Base-by-base conservation (phyloP, 2,113 vertebrate genomes). In the Vombatus ursinus region DNA sequence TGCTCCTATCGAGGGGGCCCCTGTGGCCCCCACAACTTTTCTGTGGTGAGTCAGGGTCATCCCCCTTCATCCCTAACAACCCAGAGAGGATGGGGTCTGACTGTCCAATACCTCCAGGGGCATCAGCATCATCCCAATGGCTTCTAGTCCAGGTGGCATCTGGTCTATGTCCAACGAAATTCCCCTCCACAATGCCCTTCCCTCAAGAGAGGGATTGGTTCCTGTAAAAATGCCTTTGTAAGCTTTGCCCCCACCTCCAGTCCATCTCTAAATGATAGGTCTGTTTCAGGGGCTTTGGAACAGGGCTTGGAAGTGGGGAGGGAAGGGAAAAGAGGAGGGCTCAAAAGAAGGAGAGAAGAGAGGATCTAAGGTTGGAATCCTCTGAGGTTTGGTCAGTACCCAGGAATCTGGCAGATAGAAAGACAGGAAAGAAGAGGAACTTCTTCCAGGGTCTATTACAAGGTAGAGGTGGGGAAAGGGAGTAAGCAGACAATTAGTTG, bases 11-110 rank as follows among this genome's bases (percentile, higher is more conserved):
- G 99, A 3, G 99, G 99, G 54, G 91, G 98, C 44, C 99, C 98
- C 11, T 99, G 99, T 0, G 99, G 99, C 50, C 98, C 99, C 0
- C 98, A 99, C n/a, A 98, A 99, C 98, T 99, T 99, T 95, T 98
- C 96, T 14, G 99, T 99, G 99, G 99, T 99, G 99, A 99, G 99
- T 98, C 96, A 98, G 89, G 91, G 50, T 77, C 37, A 44, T 22
- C 37, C 95, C 94, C 47, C 7, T 1, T 24, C 52, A 92, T 37
- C 22, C 89, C 31, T 24, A 25, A 54, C 11, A 49, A 77, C 51
- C 89, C 57, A 23, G 3, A 77, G 90, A 31, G 16, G 31, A 26
- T 91, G 53, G 89, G n/a, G 25, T 90, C 5, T 2, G 50, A 49
- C 91, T 91, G 52, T 84, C 31, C 0, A 12, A 50, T 47, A 1